These are phyloP conservation scores for Babyrousa celebensis DNA, from an alignment of 2,797 vertebrate species.

Conservation along the genomic window DNA sequence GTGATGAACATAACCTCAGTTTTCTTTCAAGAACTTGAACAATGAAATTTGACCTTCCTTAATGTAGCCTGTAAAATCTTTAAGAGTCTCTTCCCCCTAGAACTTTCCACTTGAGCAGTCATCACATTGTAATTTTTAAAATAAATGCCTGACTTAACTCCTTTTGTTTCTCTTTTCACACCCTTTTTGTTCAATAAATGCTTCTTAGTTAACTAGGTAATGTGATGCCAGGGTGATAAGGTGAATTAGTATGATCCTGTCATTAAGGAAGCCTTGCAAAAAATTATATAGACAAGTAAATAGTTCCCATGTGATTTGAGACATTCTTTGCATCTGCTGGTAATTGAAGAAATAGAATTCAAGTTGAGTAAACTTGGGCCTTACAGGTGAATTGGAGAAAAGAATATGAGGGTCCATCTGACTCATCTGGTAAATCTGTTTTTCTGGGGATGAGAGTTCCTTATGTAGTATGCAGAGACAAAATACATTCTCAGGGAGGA, in stretches of 20 bases:
- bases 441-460: background rate
- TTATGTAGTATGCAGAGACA: background rate
- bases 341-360: constrained; percentile 17
- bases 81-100: background rate
- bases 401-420: background rate
- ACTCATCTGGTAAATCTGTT: constrained; percentile 1
- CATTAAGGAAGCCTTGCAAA: background rate
- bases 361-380: background rate
- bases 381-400: background rate
- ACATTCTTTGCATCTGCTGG: constrained; percentile 19
- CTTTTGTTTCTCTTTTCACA: background rate
- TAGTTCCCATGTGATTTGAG: background rate
- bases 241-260: constrained; percentile 43
- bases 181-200: background rate
- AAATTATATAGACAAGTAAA: background rate
- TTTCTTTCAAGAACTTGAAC: background rate
- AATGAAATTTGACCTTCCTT: constrained; percentile 16
- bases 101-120: background rate
- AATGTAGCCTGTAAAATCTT: background rate
- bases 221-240: background rate
- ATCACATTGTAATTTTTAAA: background rate
- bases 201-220: background rate
- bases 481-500: background rate
- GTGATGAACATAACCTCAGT: background rate
- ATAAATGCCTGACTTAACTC: background rate